A percentile compares a stretch with the other conserved stretches of the same genome.
Evolutionary conservation across 2,888 invertebrate species (phyloP).

Genomic region (Chouioia cunea): DNA sequence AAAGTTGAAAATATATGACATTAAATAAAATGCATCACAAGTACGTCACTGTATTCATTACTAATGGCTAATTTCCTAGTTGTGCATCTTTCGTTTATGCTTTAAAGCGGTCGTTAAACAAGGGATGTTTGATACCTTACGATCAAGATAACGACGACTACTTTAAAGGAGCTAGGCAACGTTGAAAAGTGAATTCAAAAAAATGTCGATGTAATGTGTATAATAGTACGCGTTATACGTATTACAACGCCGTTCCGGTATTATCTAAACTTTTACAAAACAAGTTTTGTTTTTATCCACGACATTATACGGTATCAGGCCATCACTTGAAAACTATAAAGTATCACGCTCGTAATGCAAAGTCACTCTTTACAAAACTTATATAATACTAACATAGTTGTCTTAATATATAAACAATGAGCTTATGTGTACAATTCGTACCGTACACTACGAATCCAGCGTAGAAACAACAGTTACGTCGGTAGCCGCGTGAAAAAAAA

Average conservation of each 20-base stretch:
- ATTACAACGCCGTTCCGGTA: conserved; percentile 26
- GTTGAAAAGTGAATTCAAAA: no score
- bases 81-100: no score
- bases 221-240: conserved; percentile 22
- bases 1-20: conserved; percentile 1
- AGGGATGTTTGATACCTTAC: no score
- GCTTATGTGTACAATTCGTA: conserved; percentile 23
- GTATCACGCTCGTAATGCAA: no score
- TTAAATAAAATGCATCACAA: neutral
- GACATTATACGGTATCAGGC: conserved; percentile 8
- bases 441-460: conserved; percentile 43
- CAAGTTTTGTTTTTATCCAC: neutral
- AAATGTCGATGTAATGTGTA: neutral
- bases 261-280: conserved; percentile 20
- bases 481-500: no score
- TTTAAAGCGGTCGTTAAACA: no score
- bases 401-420: conserved; percentile 9
- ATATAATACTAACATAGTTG: conserved; percentile 12
- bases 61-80: no score
- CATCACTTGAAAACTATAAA: conserved; percentile 7
- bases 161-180: no score
- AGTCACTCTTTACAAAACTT: conserved; percentile 20
- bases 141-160: no score
- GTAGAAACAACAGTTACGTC: conserved; percentile 22
- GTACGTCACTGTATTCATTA: no score